Evolutionary conservation across 2,888 invertebrate species (phyloP).

Genomic region (Lasioglossum vierecki): DNA sequence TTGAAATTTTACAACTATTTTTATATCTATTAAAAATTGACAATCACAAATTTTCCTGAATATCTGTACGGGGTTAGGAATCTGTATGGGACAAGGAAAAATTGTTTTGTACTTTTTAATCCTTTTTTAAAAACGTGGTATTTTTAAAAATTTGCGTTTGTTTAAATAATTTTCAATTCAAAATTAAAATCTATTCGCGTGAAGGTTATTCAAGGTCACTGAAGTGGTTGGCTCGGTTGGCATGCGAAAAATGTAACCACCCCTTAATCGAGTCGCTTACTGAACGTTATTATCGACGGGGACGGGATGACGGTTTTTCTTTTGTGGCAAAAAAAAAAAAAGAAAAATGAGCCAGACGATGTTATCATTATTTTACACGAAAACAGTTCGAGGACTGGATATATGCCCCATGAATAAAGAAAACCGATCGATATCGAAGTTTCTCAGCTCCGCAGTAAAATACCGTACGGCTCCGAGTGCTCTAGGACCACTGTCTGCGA

Average conservation of each 20-base stretch:
- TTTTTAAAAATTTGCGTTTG: too few species aligned
- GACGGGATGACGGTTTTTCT: not conserved
- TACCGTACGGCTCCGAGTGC: conserved; percentile 22
- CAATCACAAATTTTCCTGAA: too few species aligned
- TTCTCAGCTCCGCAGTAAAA: conserved; percentile 5
- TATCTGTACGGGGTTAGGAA: too few species aligned
- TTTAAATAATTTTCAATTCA: too few species aligned
- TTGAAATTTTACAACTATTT: too few species aligned
- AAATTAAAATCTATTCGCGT: too few species aligned
- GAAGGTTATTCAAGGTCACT: too few species aligned
- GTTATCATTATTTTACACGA: conserved; percentile 26
- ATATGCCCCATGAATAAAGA: conserved; percentile 36
- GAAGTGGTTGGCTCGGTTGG: not conserved
- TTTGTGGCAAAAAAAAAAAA: not conserved
- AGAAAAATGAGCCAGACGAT: not conserved
- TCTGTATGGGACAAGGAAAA: too few species aligned
- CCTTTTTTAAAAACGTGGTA: too few species aligned
- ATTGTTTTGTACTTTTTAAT: too few species aligned
- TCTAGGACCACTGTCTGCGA: not conserved
- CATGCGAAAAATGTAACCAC: not conserved
- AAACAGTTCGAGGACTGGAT: conserved; percentile 28
- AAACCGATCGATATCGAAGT: conserved; percentile 27
- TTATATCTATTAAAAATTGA: too few species aligned
- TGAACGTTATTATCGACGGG: not conserved
- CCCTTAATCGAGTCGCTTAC: conserved; percentile 25